Percentiles rank a stretch among this genome's conserved stretches.
Evolutionary conservation across 1,140 invertebrate genomes (phyloP).

Genomic region (Drosophila saltans): DNA sequence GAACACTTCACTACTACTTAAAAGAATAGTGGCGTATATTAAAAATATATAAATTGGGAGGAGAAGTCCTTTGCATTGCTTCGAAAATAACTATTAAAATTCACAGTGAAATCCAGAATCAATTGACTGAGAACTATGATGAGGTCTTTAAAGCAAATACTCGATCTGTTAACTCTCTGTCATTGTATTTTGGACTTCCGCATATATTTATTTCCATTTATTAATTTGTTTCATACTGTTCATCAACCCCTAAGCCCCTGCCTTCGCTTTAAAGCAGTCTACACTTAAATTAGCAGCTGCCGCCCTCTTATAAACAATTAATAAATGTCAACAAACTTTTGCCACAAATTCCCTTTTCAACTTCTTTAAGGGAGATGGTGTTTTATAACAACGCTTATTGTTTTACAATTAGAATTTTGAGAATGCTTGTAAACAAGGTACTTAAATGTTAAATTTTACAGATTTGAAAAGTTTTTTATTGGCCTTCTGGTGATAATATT

Average conservation of each 20-base stretch:
- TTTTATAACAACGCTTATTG: slow-evolving; percentile 59
- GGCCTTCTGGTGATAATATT: background rate
- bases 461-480: slow-evolving; percentile 55
- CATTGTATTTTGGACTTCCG: too few relatives aligned
- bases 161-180: too few relatives aligned
- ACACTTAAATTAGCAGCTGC: slow-evolving; percentile 66
- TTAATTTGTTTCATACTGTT: slow-evolving; percentile 14
- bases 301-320: slow-evolving; percentile 75
- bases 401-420: slow-evolving; percentile 60
- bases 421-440: slow-evolving; percentile 69
- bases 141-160: too few relatives aligned
- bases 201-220: too few relatives aligned
- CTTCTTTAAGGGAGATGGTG: slow-evolving; percentile 40
- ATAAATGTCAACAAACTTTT: slow-evolving; percentile 78
- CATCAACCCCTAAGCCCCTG: slow-evolving; percentile 46
- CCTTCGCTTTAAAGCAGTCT: slow-evolving; percentile 21
- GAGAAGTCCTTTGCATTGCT: too few relatives aligned
- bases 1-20: too few relatives aligned
- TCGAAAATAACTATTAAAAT: too few relatives aligned
- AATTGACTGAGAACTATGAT: too few relatives aligned
- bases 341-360: slow-evolving; percentile 46
- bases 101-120: too few relatives aligned
- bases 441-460: slow-evolving; percentile 49
- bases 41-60: too few relatives aligned
- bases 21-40: too few relatives aligned